These are phyloP conservation scores for Drosophila tropicalis DNA, from an alignment of 1,140 invertebrate species.

Conservation along the genomic window DNA sequence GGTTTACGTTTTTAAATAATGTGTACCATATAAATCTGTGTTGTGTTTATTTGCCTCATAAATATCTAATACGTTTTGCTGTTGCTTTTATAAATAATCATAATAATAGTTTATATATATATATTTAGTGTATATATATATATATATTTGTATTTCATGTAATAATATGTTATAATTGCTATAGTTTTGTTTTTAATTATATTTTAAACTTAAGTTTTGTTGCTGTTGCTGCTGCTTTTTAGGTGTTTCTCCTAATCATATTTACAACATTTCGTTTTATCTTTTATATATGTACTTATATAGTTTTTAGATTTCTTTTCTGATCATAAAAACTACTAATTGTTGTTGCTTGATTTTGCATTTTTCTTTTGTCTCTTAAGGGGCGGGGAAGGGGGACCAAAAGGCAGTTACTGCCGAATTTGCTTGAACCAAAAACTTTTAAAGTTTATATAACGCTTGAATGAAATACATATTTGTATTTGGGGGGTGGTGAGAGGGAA, in stretches of 20 bases:
- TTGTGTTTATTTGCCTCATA: constrained; percentile 31
- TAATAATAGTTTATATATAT: constrained; percentile 58
- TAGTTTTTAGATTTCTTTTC: constrained; percentile 8
- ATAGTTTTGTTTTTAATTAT: constrained; percentile 58
- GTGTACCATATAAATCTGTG: constrained; percentile 64
- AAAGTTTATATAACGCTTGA: constrained; percentile 47
- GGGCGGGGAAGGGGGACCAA: constrained; percentile 42
- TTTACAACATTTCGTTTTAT: constrained; percentile 42
- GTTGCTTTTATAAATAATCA: constrained; percentile 59
- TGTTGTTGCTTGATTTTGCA: constrained; percentile 33
- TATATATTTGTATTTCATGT: constrained; percentile 36
- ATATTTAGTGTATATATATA: constrained; percentile 23
- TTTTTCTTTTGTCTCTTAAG: background rate
- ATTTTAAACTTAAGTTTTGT: constrained; percentile 65
- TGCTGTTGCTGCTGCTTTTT: constrained; percentile 29
- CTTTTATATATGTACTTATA: constrained; percentile 2
- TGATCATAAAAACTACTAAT: constrained; percentile 49
- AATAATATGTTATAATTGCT: constrained; percentile 74
- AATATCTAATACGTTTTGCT: constrained; percentile 40
- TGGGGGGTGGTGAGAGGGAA: background rate
- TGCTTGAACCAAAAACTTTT: constrained; percentile 35
- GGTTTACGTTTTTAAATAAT: constrained; percentile 58
- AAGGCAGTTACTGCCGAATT: constrained; percentile 16
- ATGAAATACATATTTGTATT: constrained; percentile 12
- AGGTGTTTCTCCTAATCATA: constrained; percentile 33